These are phyloP conservation scores for Gasterosteus nipponicus DNA, from an alignment of 2,113 vertebrate species.

Conservation along the genomic window DNA sequence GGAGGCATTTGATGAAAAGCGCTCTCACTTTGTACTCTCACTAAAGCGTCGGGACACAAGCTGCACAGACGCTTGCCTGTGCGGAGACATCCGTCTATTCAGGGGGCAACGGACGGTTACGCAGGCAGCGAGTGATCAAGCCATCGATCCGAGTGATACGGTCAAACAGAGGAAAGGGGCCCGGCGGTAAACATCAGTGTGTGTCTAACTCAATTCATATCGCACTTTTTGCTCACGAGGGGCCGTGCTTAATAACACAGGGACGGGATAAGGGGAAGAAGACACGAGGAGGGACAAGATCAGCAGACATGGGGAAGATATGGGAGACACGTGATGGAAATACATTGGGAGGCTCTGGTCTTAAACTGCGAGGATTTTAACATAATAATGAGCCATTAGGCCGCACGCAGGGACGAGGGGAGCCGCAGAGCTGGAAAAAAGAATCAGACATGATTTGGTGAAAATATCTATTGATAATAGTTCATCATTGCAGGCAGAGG, in stretches of 20 bases:
- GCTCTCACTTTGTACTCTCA: conserved; percentile 28
- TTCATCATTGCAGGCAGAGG: conserved; percentile 32
- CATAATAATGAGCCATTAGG: conserved; percentile 46
- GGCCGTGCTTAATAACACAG: conserved; percentile 31
- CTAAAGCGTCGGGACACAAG: conserved; percentile 6
- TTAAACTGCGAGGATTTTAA: conserved; percentile 35
- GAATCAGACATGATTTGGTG: conserved; percentile 42
- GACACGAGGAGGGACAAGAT: conserved; percentile 26
- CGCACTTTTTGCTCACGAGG: conserved; percentile 65
- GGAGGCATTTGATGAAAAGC: conserved; percentile 26
- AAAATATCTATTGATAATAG: conserved; percentile 42
- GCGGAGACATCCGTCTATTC: conserved; percentile 43
- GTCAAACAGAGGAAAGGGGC: conserved; percentile 41
- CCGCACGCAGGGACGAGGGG: background rate
- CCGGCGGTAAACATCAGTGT: conserved; percentile 17
- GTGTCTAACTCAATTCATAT: conserved; percentile 75
- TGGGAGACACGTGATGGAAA: conserved; percentile 40
- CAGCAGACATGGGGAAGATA: conserved; percentile 26
- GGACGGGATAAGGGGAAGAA: conserved; percentile 31
- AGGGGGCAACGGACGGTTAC: conserved; percentile 46
- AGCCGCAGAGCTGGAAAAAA: conserved; percentile 26
- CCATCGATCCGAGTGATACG: conserved; percentile 56
- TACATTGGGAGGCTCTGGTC: conserved; percentile 35
- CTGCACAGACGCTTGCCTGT: conserved; percentile 15
- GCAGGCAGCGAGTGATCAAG: conserved; percentile 62